Evolutionary conservation across 2,113 vertebrate genomes (phyloP), one percentile per base, ranked within the genome.

Genomic region (Pipa parva): DNA sequence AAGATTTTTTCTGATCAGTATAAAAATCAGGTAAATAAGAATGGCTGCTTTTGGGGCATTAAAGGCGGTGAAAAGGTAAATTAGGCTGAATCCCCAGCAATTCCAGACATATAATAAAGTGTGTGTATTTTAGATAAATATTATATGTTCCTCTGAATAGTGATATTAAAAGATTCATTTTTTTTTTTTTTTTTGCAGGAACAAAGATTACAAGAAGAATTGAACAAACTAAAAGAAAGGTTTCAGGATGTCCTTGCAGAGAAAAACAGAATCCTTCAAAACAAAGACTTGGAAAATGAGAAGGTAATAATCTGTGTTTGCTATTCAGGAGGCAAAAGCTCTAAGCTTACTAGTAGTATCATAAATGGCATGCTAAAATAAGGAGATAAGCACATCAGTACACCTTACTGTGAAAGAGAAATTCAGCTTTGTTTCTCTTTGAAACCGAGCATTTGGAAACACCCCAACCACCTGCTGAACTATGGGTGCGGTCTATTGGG

Each of bases 21-120:
- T 66, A 86, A 83, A 74, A 73, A 42, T 64, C 87, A 93, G 92
- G 93, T 93, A 51, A 49, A 22, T 42, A 17, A 42, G n/a, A 42
- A 3, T 17, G n/a, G 39, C 39, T 42, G 39, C 17, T 42, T 4
- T 17, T 42, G 17, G 15, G 2, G 17, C 1, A 15, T 42, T 2
- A 17, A 42, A 42, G 13, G n/a, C 5, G 17, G 1, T 18, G 39
- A 42, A 42, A 42, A 36, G 7, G 12, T n/a, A 17, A 42, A 42
- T 3, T 17, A 42, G 39, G 9, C 15, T 42, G 15, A 42, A 42
- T n/a, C 1, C 1, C 13, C 17, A 42, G 3, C n/a, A 17, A n/a
- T 12, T 15, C 11, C 39, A 42, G 6, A 42, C 5, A 36, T 1
- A 36, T 36, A 36, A 11, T 11, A 36, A 36, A 36, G 33, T 33